A percentile compares a stretch with the other conserved stretches of the same genome.
phyloP scores from a whole-genome alignment of 1,140 invertebrate species.

The Euglossa dilemma region DNA sequence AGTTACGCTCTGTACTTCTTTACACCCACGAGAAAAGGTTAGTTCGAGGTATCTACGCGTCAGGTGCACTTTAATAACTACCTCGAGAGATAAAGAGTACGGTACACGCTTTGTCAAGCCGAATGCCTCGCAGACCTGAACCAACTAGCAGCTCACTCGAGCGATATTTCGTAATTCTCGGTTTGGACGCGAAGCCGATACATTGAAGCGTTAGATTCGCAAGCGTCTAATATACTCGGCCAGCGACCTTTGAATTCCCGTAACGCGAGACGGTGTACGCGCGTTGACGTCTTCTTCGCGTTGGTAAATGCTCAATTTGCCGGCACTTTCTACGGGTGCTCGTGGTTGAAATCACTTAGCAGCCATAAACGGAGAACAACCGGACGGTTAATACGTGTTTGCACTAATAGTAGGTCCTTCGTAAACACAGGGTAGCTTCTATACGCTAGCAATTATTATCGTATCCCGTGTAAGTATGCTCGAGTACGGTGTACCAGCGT shows the following conservation, averaged over 20 bases:
- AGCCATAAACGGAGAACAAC: slow-evolving; percentile 57
- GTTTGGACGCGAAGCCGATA: too few species aligned
- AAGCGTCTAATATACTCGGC: slow-evolving; percentile 19
- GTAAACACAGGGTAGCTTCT: slow-evolving; percentile 58
- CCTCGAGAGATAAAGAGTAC: too few species aligned
- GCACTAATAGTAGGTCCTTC: slow-evolving; percentile 64
- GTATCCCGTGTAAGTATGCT: slow-evolving; percentile 26
- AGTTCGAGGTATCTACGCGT: too few species aligned
- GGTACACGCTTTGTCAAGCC: too few species aligned
- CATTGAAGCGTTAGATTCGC: background rate
- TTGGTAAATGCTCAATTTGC: slow-evolving; percentile 57
- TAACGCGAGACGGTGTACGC: slow-evolving; percentile 39
- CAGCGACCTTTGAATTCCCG: slow-evolving; percentile 45
- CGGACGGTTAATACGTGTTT: slow-evolving; percentile 61
- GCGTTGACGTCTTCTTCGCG: slow-evolving; percentile 55
- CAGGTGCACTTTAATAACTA: too few species aligned
- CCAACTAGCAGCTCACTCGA: too few species aligned
- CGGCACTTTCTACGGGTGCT: slow-evolving; percentile 55
- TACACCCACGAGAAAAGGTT: too few species aligned
- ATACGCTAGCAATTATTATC: slow-evolving; percentile 61
- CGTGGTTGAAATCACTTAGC: slow-evolving; percentile 64
- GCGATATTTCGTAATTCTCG: slow-evolving; percentile 7
- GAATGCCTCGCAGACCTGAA: too few species aligned
- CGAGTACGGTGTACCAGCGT: background rate
- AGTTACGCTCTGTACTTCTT: too few species aligned